Evolutionary conservation across 37 sponge, comb jelly and placozoan species (phyloP).

Genomic region (Agelas oroides): DNA sequence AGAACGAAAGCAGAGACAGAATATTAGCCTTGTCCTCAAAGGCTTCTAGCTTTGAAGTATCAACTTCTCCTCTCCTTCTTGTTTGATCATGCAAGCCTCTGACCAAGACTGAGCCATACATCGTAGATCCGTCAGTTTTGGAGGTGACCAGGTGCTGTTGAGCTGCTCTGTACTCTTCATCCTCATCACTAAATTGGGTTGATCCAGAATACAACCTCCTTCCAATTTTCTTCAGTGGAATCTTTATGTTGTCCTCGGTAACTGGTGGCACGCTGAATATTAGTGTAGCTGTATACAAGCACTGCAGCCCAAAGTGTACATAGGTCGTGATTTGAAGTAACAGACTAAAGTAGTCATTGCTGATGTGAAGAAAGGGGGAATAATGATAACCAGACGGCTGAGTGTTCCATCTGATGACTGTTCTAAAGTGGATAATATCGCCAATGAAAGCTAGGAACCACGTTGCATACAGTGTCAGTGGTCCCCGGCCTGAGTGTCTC

Average conservation of each 20-base stretch:
- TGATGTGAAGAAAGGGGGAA: background rate
- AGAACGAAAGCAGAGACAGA: slow-evolving; percentile 76
- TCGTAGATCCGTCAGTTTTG: background rate
- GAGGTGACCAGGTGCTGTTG: slow-evolving; percentile 39
- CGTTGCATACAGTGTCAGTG: slow-evolving; percentile 45
- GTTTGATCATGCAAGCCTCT: background rate
- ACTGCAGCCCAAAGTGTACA: slow-evolving; percentile 50
- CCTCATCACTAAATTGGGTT: slow-evolving; percentile 13
- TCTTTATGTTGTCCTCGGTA: slow-evolving; percentile 9
- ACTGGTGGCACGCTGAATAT: slow-evolving; percentile 44
- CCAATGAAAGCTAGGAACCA: slow-evolving; percentile 64
- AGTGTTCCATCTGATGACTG: slow-evolving; percentile 9
- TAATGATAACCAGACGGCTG: background rate
- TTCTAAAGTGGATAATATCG: slow-evolving; percentile 43
- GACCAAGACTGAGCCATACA: slow-evolving; percentile 8
- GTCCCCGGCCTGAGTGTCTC: slow-evolving; percentile 61
- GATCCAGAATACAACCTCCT: background rate
- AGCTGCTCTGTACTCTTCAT: slow-evolving; percentile 1
- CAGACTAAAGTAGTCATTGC: slow-evolving; percentile 45
- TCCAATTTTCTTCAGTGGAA: background rate
- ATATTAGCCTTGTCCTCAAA: slow-evolving; percentile 74
- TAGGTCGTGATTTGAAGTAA: slow-evolving; percentile 25
- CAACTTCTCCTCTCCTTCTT: background rate
- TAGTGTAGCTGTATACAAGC: slow-evolving; percentile 51
- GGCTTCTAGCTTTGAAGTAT: background rate